Percentiles rank a stretch among this genome's conserved stretches.
These are phyloP conservation scores for Caloenas nicobarica DNA, from an alignment of 2,113 vertebrate genomes.

Conservation along the genomic window DNA sequence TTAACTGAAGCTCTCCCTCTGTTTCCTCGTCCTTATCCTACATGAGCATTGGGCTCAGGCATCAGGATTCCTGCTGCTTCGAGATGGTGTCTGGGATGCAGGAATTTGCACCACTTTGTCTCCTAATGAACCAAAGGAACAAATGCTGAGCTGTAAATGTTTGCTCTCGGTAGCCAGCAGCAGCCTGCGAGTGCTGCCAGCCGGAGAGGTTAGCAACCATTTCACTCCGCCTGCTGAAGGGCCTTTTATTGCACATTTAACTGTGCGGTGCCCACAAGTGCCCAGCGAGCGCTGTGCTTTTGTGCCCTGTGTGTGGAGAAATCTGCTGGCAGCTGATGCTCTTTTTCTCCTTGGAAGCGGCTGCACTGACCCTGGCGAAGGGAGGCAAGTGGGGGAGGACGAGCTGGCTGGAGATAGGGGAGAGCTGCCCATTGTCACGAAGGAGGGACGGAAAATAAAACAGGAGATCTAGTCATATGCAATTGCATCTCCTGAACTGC, in stretches of 20 bases:
- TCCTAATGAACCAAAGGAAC: neutral
- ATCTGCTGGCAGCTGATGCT: neutral
- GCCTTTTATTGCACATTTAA: neutral
- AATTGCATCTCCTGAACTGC: neutral
- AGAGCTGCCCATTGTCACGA: neutral
- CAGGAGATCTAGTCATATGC: neutral
- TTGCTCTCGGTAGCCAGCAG: neutral
- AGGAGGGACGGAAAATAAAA: neutral
- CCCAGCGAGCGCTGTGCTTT: neutral
- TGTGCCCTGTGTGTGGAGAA: neutral
- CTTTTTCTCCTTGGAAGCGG: neutral
- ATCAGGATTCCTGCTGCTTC: neutral
- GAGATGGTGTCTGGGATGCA: neutral
- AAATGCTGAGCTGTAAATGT: neutral
- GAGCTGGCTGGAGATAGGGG: neutral
- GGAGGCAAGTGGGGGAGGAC: neutral
- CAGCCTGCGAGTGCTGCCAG: neutral
- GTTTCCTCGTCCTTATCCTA: neutral
- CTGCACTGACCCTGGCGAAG: neutral
- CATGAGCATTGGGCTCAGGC: neutral
- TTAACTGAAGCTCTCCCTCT: neutral
- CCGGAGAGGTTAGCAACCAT: neutral
- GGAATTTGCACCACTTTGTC: conserved; percentile 7
- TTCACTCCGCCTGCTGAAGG: neutral
- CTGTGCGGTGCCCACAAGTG: neutral